Conservation (phyloP, 2,113 vertebrate genomes). For the Xyrauchen texanus region DNA sequence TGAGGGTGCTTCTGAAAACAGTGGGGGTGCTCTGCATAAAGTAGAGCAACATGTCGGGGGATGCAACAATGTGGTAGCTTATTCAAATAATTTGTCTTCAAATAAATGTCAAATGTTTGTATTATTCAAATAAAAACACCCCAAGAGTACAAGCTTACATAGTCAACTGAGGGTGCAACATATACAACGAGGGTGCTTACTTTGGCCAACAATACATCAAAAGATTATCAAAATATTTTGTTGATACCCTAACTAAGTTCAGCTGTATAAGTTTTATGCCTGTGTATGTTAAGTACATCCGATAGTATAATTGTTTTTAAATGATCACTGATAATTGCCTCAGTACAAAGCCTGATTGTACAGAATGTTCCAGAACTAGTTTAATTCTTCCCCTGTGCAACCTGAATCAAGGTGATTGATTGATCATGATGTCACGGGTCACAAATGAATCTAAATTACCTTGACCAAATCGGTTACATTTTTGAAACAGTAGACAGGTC, state of each 20-base stretch:
- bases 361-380: constrained; percentile 33
- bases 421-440: constrained; percentile 51
- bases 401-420: constrained; percentile 41
- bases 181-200: too few species aligned
- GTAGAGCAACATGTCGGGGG: too few species aligned
- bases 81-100: too few species aligned
- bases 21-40: too few species aligned
- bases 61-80: too few species aligned
- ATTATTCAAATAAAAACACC: too few species aligned
- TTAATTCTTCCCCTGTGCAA: constrained; percentile 39
- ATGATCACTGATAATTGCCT: constrained; percentile 44
- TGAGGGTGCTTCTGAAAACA: too few species aligned
- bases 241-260: not conserved
- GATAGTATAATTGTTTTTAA: not conserved
- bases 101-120: too few species aligned
- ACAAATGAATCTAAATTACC: constrained; percentile 44
- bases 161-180: too few species aligned
- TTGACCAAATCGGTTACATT: constrained; percentile 65
- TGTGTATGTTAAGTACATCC: not conserved
- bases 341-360: constrained; percentile 44
- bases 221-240: not conserved
- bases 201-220: too few species aligned
- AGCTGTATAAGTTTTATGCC: constrained; percentile 21
- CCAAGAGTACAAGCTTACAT: too few species aligned
- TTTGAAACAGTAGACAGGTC: constrained; percentile 59